A percentile compares a stretch with the other conserved stretches of the same genome.
Conservation (phyloP, 2,888 invertebrate genomes). For the Apamea anceps region DNA sequence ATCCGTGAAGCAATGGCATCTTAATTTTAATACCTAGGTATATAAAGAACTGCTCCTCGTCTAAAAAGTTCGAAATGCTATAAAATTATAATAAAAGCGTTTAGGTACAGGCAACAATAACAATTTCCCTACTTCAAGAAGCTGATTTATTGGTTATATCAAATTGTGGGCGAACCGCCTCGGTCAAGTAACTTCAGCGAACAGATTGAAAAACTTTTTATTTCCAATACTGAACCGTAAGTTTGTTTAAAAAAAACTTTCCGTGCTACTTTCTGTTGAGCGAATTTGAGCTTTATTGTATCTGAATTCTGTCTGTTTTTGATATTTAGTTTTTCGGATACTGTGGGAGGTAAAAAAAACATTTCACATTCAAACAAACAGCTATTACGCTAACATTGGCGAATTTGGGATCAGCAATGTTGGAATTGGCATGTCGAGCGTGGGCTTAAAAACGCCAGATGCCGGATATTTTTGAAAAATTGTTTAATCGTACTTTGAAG, state of each 20-base stretch:
- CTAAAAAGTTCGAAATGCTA: background rate
- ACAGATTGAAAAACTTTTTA: constrained; percentile 71
- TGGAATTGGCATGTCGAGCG: constrained; percentile 42
- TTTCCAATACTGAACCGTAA: constrained; percentile 63
- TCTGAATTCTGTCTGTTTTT: constrained; percentile 33
- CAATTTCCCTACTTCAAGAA: constrained; percentile 56
- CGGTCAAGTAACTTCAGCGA: constrained; percentile 63
- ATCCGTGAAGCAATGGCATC: background rate
- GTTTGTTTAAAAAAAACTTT: constrained; percentile 46
- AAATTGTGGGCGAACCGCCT: constrained; percentile 58
- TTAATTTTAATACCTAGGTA: too few species aligned
- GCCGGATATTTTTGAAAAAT: constrained; percentile 45
- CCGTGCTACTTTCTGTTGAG: constrained; percentile 24
- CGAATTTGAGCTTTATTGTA: constrained; percentile 42
- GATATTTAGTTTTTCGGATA: constrained; percentile 16
- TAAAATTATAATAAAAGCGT: constrained; percentile 32
- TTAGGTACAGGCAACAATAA: constrained; percentile 50
- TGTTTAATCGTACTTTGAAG: constrained; percentile 28
- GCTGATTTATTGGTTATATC: constrained; percentile 63
- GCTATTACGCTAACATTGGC: constrained; percentile 37
- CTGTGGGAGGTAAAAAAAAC: constrained; percentile 6
- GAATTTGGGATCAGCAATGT: constrained; percentile 42
- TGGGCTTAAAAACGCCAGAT: constrained; percentile 30
- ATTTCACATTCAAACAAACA: constrained; percentile 24
- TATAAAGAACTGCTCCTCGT: background rate